Base-by-base conservation (phyloP, 2,888 invertebrate species). In the Strigamia maritima region DNA sequence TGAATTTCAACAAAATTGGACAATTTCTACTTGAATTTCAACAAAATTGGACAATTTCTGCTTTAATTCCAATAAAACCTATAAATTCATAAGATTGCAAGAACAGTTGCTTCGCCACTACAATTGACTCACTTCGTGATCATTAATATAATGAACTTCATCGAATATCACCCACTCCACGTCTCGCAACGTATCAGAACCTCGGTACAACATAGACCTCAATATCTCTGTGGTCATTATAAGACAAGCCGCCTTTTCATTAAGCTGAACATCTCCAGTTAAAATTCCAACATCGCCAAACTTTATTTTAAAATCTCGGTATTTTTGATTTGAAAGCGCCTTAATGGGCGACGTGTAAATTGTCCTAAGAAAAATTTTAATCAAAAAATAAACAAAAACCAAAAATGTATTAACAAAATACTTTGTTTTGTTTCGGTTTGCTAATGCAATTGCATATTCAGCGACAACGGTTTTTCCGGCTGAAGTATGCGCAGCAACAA, bases 151-250 rank as follows among this genome's bases (percentile, higher is more conserved):
- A 86, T 99, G 99, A 8, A 98, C 97, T 88, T 99, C 99, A 86
- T 99, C 99, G 85, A 99, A 99, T 83, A 99, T 95, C 2, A 99
- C 99, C 88, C 96, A 99, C 86, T 99, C 98, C 79, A 99, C 88
- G 86, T 99, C 98, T 74, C 97, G 90, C 0, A 97, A 93, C 79
- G 97, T 92, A 84, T 98, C 98, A 10, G 97, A 97, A 80, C 95
- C 95, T 85, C 97, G 97, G 85, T 90, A 91, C 16, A 99, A 87
- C 97, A 99, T 98, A 0, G 97, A 96, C 81, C 88, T 88, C 31
- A 99, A 87, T 84, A 99, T 99, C 88, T 99, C 99, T 0, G 99
- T 99, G 0, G 99, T 99, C 98, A 99, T 99, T 79, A 99, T 97
- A 0, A 99, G 90, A 85, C 98, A 99, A 0, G 94, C 90, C 0